Conservation (phyloP, 2,113 vertebrate genomes). For the Catagonus wagneri region DNA sequence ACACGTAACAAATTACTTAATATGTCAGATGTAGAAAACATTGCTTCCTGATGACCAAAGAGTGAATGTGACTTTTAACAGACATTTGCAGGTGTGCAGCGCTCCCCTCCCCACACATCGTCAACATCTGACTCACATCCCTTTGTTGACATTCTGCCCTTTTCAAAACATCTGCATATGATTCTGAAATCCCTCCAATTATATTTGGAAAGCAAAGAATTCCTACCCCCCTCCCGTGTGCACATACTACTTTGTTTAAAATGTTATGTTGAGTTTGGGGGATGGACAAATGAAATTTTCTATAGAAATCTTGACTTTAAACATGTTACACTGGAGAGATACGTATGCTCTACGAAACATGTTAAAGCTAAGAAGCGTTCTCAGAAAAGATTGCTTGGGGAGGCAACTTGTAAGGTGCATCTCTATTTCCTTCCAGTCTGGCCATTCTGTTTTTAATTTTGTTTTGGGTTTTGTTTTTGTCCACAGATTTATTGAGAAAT, state of each 20-base stretch:
- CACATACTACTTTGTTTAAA: background rate
- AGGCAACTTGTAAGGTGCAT: background rate
- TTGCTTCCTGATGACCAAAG: background rate
- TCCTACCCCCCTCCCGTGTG: no score
- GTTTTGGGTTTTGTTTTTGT: background rate
- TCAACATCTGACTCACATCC: background rate
- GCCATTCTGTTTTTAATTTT: slow-evolving; percentile 2
- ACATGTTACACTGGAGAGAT: background rate
- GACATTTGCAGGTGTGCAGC: background rate
- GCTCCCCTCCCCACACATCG: accelerated
- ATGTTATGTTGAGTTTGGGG: background rate
- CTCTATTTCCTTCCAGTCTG: background rate
- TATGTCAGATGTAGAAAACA: background rate
- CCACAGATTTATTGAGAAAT: background rate
- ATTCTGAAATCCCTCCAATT: slow-evolving; percentile 1
- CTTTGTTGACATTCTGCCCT: background rate
- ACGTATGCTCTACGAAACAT: background rate
- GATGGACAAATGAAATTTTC: background rate
- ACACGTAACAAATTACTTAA: background rate
- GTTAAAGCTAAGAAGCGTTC: background rate
- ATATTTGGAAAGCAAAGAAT: slow-evolving; percentile 26
- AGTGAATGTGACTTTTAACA: background rate
- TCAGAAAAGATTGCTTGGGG: background rate
- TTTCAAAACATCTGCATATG: background rate
- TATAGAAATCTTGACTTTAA: background rate